Conservation (phyloP, 1,140 invertebrate genomes). For the Calosoma granatense region DNA sequence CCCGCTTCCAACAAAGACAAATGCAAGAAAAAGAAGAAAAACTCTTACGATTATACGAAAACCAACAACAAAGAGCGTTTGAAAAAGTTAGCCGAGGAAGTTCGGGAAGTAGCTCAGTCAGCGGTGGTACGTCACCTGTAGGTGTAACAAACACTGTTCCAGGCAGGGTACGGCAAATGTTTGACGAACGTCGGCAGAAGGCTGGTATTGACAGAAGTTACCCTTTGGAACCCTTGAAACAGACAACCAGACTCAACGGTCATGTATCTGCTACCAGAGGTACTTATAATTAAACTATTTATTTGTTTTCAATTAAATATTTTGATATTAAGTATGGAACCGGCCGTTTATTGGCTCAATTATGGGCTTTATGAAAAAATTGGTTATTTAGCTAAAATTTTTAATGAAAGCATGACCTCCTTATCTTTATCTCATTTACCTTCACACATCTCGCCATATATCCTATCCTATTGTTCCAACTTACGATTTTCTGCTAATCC, state of each 20-base stretch:
- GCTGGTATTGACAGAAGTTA: constrained; percentile 70
- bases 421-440: too few species aligned
- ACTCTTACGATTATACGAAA: constrained; percentile 56
- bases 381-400: too few species aligned
- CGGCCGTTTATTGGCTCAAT: too few species aligned
- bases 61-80: constrained; percentile 55
- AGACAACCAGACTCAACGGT: constrained; percentile 33
- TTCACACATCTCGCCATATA: too few species aligned
- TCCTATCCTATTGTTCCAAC: too few species aligned
- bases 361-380: too few species aligned
- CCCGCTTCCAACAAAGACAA: constrained; percentile 62
- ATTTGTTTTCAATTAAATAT: neutral
- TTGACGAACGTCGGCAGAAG: constrained; percentile 60
- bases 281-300: neutral
- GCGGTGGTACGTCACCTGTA: constrained; percentile 19
- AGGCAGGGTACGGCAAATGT: constrained; percentile 57
- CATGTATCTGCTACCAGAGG: constrained; percentile 8
- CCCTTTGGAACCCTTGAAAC: constrained; percentile 58
- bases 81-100: constrained; percentile 50
- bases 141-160: constrained; percentile 16
- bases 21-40: constrained; percentile 62
- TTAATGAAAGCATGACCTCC: too few species aligned
- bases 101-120: constrained; percentile 41
- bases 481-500: too few species aligned
- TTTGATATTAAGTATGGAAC: too few species aligned